phyloP scores from a whole-genome alignment of 53 echinoderm and acorn worm species.

The Luidia sarsii region DNA sequence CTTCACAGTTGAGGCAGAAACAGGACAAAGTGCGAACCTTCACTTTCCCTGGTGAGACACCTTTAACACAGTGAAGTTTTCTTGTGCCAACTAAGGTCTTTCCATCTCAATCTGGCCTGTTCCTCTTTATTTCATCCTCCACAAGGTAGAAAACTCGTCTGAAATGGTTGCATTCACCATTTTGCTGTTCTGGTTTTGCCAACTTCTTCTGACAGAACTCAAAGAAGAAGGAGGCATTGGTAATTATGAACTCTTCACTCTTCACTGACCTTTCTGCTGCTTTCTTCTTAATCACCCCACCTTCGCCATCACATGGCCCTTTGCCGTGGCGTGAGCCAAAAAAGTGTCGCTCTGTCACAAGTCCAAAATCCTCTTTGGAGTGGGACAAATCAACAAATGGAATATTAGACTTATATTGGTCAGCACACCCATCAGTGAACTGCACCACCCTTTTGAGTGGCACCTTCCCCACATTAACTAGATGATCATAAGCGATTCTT shows the following conservation, averaged over 20 bases:
- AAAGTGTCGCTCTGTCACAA: constrained; percentile 3
- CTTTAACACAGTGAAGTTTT: constrained; percentile 9
- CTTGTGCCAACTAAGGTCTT: constrained; percentile 14
- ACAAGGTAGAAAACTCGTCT: constrained; percentile 48
- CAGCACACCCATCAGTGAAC: too few relatives aligned
- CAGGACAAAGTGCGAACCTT: constrained; percentile 16
- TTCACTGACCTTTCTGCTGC: constrained; percentile 30
- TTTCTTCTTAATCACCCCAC: constrained; percentile 40
- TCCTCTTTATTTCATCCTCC: constrained; percentile 21
- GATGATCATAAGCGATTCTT: constrained; percentile 3
- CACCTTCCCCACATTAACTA: neutral
- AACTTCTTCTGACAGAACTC: constrained; percentile 44
- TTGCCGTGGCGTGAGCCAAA: constrained; percentile 53
- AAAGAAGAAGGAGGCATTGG: constrained; percentile 45
- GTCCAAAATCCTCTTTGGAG: neutral
- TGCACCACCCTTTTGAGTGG: too few relatives aligned
- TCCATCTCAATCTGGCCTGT: constrained; percentile 46
- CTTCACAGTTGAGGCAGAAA: constrained; percentile 4
- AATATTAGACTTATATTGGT: constrained; percentile 19
- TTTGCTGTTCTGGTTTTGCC: constrained; percentile 34
- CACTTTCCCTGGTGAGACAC: constrained; percentile 9
- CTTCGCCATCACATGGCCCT: constrained; percentile 54
- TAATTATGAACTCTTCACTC: constrained; percentile 31
- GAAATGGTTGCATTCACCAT: constrained; percentile 18
- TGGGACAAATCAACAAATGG: constrained; percentile 33